phyloP scores from a whole-genome alignment of 2,888 invertebrate species.

The Phyllotreta striolata region DNA sequence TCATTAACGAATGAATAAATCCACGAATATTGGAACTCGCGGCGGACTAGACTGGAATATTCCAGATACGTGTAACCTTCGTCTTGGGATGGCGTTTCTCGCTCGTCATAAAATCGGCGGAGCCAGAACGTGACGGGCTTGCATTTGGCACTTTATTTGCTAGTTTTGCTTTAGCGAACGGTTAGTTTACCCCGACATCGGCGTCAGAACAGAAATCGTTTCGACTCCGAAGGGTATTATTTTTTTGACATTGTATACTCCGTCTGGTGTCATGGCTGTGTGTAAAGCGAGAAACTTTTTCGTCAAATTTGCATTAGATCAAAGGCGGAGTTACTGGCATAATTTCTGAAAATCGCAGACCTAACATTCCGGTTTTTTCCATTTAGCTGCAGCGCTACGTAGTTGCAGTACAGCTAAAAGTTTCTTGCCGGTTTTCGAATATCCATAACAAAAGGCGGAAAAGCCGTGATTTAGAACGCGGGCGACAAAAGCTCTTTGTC shows the following conservation, averaged over 20 bases:
- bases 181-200: background rate
- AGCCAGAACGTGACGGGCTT: slow-evolving; percentile 8
- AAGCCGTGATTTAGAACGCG: slow-evolving; percentile 3
- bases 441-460: slow-evolving; percentile 5
- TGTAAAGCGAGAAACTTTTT: too few relatives aligned
- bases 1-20: too few relatives aligned
- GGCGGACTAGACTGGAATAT: too few relatives aligned
- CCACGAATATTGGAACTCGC: too few relatives aligned
- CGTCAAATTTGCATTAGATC: background rate
- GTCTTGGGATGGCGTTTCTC: background rate
- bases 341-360: slow-evolving; percentile 7
- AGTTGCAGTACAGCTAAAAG: background rate
- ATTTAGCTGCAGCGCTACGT: background rate
- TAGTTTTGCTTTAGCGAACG: slow-evolving; percentile 5
- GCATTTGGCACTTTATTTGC: slow-evolving; percentile 13
- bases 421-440: slow-evolving; percentile 2
- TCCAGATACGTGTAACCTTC: too few relatives aligned
- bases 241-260: too few relatives aligned
- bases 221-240: too few relatives aligned
- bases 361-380: slow-evolving; percentile 4
- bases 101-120: slow-evolving; percentile 6
- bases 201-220: too few relatives aligned
- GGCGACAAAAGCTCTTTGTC: slow-evolving; percentile 10
- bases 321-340: background rate
- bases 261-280: too few relatives aligned